Conservation (phyloP, 2,888 invertebrate species). For the Hemistola chrysoprasaria region DNA sequence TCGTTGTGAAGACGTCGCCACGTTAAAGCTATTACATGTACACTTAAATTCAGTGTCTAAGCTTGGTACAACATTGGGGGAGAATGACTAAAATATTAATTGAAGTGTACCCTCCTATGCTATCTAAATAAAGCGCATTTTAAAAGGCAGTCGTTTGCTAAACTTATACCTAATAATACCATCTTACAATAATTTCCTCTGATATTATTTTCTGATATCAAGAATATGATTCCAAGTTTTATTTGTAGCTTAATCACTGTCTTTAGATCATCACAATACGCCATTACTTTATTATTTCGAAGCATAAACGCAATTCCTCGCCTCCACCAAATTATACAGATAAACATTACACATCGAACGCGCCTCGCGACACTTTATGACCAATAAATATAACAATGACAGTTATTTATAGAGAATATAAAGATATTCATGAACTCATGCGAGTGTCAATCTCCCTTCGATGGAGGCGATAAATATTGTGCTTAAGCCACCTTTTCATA, state of each 20-base stretch:
- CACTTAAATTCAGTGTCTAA: conserved; percentile 8
- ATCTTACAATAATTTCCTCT: too few species aligned
- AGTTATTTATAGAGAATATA: conserved; percentile 54
- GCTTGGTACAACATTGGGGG: background rate
- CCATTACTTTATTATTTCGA: conserved; percentile 75
- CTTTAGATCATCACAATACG: conserved; percentile 59
- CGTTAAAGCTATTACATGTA: conserved; percentile 24
- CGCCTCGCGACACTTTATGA: conserved; percentile 57
- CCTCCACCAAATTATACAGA: conserved; percentile 61
- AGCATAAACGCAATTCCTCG: conserved; percentile 59
- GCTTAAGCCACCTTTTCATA: conserved; percentile 32
- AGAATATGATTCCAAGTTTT: too few species aligned
- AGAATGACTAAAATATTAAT: too few species aligned
- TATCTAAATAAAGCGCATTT: too few species aligned
- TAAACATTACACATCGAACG: conserved; percentile 54
- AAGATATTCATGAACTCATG: conserved; percentile 56
- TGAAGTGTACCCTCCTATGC: too few species aligned
- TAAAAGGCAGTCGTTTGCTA: too few species aligned
- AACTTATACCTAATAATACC: too few species aligned
- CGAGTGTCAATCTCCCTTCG: conserved; percentile 49
- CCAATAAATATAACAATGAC: conserved; percentile 61
- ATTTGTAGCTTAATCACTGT: conserved; percentile 13
- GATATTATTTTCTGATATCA: too few species aligned
- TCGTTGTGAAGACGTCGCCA: conserved; percentile 71
- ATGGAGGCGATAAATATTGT: conserved; percentile 37